Conservation (phyloP, 1,140 invertebrate genomes). For the Zaprionus lachaisei region DNA sequence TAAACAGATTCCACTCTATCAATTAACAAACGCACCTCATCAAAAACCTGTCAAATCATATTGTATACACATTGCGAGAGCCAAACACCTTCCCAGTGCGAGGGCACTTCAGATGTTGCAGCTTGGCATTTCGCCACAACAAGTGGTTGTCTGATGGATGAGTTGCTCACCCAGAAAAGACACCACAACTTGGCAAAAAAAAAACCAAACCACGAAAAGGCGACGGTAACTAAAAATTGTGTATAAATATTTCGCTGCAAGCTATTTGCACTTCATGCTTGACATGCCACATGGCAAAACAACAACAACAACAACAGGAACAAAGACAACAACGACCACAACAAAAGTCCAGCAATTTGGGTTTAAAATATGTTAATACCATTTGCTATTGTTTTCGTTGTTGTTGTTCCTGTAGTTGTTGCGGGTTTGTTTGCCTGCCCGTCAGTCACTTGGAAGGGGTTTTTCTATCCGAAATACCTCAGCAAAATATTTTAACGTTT, state of each 20-base stretch:
- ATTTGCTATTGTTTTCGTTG: conserved; percentile 44
- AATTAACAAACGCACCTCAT: neutral
- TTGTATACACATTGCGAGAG: neutral
- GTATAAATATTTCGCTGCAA: conserved; percentile 58
- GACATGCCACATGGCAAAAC: conserved; percentile 49
- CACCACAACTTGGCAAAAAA: conserved; percentile 12
- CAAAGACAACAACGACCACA: conserved; percentile 55
- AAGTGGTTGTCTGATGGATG: conserved; percentile 35
- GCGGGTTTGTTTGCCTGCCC: conserved; percentile 44
- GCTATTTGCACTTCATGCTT: conserved; percentile 81
- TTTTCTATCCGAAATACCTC: conserved; percentile 48
- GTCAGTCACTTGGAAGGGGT: conserved; percentile 15
- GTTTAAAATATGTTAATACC: conserved; percentile 79
- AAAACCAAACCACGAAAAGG: neutral
- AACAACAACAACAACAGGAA: conserved; percentile 42
- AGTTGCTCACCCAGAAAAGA: conserved; percentile 13
- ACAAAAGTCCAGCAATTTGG: conserved; percentile 65
- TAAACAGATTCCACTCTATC: neutral
- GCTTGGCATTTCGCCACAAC: conserved; percentile 6
- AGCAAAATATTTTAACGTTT: conserved; percentile 73
- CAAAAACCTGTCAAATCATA: conserved; percentile 21
- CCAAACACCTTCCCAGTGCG: neutral
- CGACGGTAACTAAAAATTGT: conserved; percentile 48
- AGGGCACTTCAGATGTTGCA: neutral
- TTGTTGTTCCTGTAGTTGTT: conserved; percentile 43